Conservation (phyloP, 2,797 vertebrate species). For the Limnodromus scolopaceus region DNA sequence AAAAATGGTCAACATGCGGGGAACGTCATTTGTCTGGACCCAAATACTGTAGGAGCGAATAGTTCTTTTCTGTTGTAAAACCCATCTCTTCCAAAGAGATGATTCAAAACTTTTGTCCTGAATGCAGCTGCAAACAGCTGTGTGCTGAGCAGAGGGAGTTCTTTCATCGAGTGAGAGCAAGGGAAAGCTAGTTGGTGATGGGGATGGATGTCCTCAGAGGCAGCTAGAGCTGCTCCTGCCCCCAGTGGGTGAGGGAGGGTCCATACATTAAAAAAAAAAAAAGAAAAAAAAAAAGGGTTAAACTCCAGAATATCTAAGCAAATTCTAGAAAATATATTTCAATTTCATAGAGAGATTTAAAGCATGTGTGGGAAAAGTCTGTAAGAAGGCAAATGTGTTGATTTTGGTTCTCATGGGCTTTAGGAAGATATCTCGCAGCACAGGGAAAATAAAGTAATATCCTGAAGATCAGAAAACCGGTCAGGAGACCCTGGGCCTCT, state of each 20-base stretch:
- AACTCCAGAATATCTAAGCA: neutral
- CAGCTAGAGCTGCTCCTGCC: neutral
- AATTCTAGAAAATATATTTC: neutral
- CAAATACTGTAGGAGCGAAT: neutral
- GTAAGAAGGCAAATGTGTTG: neutral
- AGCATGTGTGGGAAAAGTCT: neutral
- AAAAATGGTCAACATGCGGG: neutral
- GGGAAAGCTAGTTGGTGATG: neutral
- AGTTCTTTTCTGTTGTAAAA: neutral
- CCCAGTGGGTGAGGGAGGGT: neutral
- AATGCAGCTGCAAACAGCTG: neutral
- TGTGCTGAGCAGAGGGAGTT: neutral
- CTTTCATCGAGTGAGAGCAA: neutral
- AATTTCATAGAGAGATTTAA: neutral
- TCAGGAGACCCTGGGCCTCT: neutral
- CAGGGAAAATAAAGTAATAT: neutral
- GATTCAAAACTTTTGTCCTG: neutral
- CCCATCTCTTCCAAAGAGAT: neutral
- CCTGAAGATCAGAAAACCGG: neutral
- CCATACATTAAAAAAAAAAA: neutral
- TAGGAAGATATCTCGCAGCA: neutral
- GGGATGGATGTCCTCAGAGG: neutral
- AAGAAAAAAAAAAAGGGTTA: neutral
- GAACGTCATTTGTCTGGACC: neutral
- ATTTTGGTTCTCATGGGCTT: neutral